These are phyloP conservation scores for Aegithalos caudatus DNA, from an alignment of 2,113 vertebrate genomes.

Conservation along the genomic window DNA sequence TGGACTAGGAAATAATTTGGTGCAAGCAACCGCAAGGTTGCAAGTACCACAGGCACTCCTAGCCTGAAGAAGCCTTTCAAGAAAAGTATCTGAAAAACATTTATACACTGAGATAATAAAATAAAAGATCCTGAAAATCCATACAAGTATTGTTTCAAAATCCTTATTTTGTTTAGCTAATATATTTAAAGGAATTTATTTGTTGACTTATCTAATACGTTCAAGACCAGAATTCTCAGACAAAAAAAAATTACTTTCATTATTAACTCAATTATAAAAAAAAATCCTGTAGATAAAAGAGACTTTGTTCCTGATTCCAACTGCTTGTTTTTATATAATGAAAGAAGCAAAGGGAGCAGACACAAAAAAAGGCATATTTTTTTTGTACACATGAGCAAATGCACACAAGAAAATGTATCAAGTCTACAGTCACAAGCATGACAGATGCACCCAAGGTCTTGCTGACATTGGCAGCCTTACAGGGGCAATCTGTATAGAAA, in stretches of 20 bases:
- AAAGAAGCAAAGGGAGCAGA: not conserved
- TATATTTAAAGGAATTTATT: not conserved
- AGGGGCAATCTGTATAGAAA: constrained; percentile 20
- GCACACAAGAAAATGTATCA: not conserved
- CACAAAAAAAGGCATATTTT: not conserved
- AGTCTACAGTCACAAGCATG: not conserved
- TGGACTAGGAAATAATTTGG: not conserved
- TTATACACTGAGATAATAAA: not conserved
- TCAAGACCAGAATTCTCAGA: not conserved
- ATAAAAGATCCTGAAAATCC: not conserved
- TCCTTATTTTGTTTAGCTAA: not conserved
- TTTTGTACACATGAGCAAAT: not conserved
- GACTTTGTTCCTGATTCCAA: not conserved
- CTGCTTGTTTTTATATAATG: not conserved
- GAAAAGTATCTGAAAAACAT: not conserved
- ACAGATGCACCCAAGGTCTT: constrained; percentile 57
- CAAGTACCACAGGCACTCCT: not conserved
- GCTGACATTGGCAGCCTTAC: constrained; percentile 56
- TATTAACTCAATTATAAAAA: not conserved
- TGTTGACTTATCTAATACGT: not conserved
- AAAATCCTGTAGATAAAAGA: not conserved
- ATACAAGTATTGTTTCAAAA: not conserved
- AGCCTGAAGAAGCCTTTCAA: not conserved
- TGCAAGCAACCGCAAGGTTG: not conserved
- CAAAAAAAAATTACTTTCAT: not conserved